Evolutionary conservation across 1,140 invertebrate species (phyloP).

Genomic region (Drosophila ironensis): DNA sequence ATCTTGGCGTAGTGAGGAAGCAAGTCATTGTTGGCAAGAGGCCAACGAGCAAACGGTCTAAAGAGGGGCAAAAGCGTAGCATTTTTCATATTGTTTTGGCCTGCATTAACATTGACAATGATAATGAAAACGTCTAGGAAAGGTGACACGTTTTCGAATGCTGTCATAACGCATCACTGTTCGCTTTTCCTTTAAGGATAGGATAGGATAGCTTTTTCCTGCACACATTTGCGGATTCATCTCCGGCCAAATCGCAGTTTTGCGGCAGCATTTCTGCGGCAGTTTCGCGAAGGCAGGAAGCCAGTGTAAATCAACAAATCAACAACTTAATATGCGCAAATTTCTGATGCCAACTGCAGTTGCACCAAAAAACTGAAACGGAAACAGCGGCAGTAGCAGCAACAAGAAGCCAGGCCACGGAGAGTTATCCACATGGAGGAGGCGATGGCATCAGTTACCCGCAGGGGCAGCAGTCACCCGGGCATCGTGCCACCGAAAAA

Average conservation of each 20-base stretch:
- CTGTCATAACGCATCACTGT: no score
- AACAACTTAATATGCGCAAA: slow-evolving; percentile 73
- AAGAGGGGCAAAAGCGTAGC: background rate
- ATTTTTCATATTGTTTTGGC: slow-evolving; percentile 20
- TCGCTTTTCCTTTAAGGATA: no score
- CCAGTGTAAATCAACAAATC: slow-evolving; percentile 69
- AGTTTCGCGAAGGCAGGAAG: background rate
- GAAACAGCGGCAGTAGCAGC: slow-evolving; percentile 10
- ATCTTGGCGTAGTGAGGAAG: background rate
- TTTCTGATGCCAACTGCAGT: slow-evolving; percentile 47
- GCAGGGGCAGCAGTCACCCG: slow-evolving; percentile 16
- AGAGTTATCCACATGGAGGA: slow-evolving; percentile 21
- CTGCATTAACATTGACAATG: slow-evolving; percentile 53
- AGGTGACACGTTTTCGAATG: background rate
- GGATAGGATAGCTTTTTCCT: background rate
- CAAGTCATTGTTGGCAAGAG: slow-evolving; percentile 8
- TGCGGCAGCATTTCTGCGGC: slow-evolving; percentile 28
- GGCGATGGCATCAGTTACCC: slow-evolving; percentile 36
- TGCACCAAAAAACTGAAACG: slow-evolving; percentile 12
- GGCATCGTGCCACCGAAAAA: slow-evolving; percentile 23
- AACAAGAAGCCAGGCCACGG: background rate
- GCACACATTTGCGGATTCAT: background rate
- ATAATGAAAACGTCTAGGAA: slow-evolving; percentile 38
- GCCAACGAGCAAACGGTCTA: background rate
- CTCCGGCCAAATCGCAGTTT: slow-evolving; percentile 27